phyloP scores from a whole-genome alignment of 1,140 invertebrate genomes.

The Samia ricini region DNA sequence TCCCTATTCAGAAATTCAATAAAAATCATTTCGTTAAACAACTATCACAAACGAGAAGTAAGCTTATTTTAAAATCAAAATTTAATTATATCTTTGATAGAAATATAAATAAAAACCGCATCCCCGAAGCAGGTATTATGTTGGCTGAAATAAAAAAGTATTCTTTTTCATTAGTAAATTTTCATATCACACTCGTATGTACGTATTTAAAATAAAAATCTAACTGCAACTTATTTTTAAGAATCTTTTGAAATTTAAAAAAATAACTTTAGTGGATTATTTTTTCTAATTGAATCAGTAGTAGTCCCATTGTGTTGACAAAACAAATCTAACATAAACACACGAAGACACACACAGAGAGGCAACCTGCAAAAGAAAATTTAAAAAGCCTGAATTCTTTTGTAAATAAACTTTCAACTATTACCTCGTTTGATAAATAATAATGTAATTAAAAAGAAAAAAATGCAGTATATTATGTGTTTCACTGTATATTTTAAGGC shows the following conservation, averaged over 20 bases:
- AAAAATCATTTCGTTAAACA: slow-evolving; percentile 7
- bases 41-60: not conserved
- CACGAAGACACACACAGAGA: slow-evolving; percentile 21
- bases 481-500: too few relatives aligned
- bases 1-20: not conserved
- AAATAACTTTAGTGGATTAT: not conserved
- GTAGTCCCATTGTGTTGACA: not conserved
- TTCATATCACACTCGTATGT: not conserved
- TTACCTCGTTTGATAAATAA: too few relatives aligned
- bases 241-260: too few relatives aligned
- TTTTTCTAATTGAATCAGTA: not conserved
- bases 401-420: too few relatives aligned
- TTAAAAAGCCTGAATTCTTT: slow-evolving; percentile 19
- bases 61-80: slow-evolving; percentile 2
- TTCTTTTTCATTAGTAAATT: slow-evolving; percentile 4
- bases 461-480: too few relatives aligned
- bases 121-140: not conserved
- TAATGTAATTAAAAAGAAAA: too few relatives aligned
- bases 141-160: slow-evolving; percentile 12
- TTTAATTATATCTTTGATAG: not conserved
- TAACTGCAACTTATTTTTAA: too few relatives aligned
- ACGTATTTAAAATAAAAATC: not conserved
- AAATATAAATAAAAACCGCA: not conserved
- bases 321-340: slow-evolving; percentile 5
- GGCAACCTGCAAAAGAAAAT: slow-evolving; percentile 30